These are phyloP conservation scores for Drosophila birchii DNA, from an alignment of 2,888 invertebrate genomes.

Conservation along the genomic window DNA sequence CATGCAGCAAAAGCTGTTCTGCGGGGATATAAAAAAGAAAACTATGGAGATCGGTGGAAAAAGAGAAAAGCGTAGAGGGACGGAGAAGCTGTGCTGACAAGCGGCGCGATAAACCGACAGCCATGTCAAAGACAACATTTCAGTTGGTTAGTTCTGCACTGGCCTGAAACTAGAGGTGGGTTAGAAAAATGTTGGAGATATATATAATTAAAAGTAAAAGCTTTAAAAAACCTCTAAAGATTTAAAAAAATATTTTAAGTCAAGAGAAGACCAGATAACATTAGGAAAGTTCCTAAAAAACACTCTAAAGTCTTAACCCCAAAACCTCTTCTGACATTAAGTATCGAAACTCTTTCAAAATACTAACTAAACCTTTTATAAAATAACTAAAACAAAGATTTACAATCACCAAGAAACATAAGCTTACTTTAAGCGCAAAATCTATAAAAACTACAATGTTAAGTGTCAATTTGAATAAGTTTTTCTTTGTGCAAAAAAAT, in stretches of 20 bases:
- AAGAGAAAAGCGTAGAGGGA: background rate
- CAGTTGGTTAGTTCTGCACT: conserved; percentile 75
- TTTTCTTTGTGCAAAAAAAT: conserved; percentile 8
- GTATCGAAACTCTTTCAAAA: background rate
- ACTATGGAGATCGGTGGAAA: conserved; percentile 6
- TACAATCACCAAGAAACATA: background rate
- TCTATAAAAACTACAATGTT: conserved; percentile 2
- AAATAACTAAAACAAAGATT: background rate
- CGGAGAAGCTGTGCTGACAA: conserved; percentile 67
- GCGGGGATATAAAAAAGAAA: background rate
- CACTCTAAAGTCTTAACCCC: too few relatives aligned
- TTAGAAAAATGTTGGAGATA: background rate
- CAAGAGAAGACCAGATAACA: too few relatives aligned
- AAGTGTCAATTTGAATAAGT: conserved; percentile 15
- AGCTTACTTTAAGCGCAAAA: background rate
- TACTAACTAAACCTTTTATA: background rate
- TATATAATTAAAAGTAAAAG: too few relatives aligned
- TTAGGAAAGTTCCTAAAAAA: too few relatives aligned
- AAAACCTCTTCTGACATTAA: too few relatives aligned
- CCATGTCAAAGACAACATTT: conserved; percentile 78
- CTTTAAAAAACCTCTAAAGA: background rate
- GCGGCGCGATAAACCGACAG: conserved; percentile 78
- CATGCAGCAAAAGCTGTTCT: conserved; percentile 73
- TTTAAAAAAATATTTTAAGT: background rate
- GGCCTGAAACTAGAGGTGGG: conserved; percentile 63